Percentiles rank a stretch among this genome's conserved stretches.
Evolutionary conservation across 2,113 vertebrate species (phyloP).

Genomic region (Lepisosteus osseus): DNA sequence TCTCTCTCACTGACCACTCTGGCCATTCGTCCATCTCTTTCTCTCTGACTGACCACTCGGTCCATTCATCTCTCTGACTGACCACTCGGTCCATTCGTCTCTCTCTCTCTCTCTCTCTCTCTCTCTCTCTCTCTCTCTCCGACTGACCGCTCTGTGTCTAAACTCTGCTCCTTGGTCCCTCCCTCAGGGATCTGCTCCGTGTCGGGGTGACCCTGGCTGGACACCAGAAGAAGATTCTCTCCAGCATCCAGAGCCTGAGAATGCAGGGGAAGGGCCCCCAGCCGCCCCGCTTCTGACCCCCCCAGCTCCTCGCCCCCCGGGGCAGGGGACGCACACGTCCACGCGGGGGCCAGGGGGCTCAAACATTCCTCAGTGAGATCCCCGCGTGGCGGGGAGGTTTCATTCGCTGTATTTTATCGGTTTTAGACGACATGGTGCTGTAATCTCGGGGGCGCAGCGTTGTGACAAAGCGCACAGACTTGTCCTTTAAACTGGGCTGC

Average conservation of each 20-base stretch:
- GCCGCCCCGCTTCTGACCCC: constrained; percentile 61
- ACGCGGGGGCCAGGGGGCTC: no score
- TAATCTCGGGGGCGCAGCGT: no score
- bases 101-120: background rate
- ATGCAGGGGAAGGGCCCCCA: constrained; percentile 61
- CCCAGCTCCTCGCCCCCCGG: constrained; percentile 10
- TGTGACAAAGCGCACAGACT: no score
- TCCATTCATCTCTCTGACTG: no score
- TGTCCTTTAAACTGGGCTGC: no score
- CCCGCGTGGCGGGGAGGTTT: no score
- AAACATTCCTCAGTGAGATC: no score
- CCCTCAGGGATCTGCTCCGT: constrained; percentile 67
- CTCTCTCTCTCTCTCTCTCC: background rate
- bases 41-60: background rate
- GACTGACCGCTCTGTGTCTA: background rate
- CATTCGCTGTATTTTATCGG: no score
- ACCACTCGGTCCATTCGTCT: background rate
- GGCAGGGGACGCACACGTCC: background rate
- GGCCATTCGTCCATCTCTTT: background rate
- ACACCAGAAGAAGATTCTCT: constrained; percentile 78
- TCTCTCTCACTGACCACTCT: no score
- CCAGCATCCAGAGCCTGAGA: constrained; percentile 73
- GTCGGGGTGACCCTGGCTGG: constrained; percentile 78
- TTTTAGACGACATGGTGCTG: no score
- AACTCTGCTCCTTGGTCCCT: background rate